phyloP scores from a whole-genome alignment of 2,113 vertebrate genomes.

The Phoenicopterus ruber region DNA sequence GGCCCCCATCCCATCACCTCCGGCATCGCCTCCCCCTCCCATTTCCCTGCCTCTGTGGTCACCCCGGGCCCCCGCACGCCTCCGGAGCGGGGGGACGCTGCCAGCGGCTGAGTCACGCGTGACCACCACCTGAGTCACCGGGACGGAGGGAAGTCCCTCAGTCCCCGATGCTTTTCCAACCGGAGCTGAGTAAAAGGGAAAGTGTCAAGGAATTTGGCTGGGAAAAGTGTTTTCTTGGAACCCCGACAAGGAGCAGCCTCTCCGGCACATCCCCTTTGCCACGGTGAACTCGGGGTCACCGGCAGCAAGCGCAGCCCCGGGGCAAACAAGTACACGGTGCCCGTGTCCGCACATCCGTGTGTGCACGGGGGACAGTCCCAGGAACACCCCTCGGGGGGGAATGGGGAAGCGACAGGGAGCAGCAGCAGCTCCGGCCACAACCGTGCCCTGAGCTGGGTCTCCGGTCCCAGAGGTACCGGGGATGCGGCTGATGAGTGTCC shows the following conservation, averaged over 20 bases:
- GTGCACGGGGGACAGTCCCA: accelerated
- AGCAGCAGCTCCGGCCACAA: accelerated
- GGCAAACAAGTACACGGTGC: neutral
- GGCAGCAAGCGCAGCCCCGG: neutral
- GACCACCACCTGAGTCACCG: slow-evolving; percentile 60
- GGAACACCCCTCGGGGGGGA: no score
- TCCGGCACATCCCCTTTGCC: neutral
- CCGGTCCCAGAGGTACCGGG: neutral
- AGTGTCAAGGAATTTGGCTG: slow-evolving; percentile 34
- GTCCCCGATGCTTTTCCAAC: neutral
- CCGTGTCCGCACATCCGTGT: accelerated
- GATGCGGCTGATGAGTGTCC: neutral
- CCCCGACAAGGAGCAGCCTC: neutral
- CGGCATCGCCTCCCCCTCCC: neutral
- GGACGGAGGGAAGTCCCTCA: neutral
- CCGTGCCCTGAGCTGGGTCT: neutral
- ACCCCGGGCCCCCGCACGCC: neutral
- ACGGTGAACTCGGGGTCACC: neutral
- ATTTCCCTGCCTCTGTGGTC: neutral
- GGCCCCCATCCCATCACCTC: neutral
- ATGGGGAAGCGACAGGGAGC: neutral
- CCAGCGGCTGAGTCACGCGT: slow-evolving; percentile 42
- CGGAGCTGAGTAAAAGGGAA: slow-evolving; percentile 61
- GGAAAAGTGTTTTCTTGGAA: neutral
- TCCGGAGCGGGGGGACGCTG: neutral